Evolutionary conservation across 2,113 vertebrate species (phyloP), one percentile per base, ranked within the genome.

Genomic region (Dasyornis broadbenti): DNA sequence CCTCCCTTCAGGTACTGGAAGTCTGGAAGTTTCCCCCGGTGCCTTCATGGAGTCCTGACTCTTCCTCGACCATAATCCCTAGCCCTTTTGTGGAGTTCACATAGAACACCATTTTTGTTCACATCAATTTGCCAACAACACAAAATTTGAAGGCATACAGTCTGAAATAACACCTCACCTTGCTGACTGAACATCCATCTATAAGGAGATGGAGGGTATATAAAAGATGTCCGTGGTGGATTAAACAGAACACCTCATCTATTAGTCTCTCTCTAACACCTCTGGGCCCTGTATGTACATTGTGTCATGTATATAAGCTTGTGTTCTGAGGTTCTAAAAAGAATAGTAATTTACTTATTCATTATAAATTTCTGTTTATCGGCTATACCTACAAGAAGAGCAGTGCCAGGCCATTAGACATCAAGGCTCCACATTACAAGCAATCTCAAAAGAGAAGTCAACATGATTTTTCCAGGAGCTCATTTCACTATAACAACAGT

Each of bases 381-480:
- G 50, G 59, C 63, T 77, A 53, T 86, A 80, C 18, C 66, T 85
- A 47, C 42, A 88, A 72, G 70, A 94, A 73, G 50, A 65, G 73
- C 0, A 2, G 50, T 85, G 54, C 59, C 63, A 87, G 40, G 39
- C 59, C 73, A 52, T 85, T 79, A 97, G 69, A 80, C 66, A 64
- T 91, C 91, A 89, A 95, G 50, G 16, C 39, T 87, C 21, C 54
- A 76, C 0, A 0, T 53, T 53, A 24, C 57, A 79, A 39, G 45
- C 57, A 87, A 80, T 66, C 50, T 88, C 84, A 82, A 90, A 91
- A 88, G 35, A 88, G 21, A 90, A 95, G 66, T 84, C 70, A 84
- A 64, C 30, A 33, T 30, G 49, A 82, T 85, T 94, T 94, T 97
- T 95, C 78, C 73, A 76, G 54, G 57, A 94, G 78, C 28, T 92